These are phyloP conservation scores for Clostera curtula DNA, from an alignment of 2,888 invertebrate species.

Conservation along the genomic window DNA sequence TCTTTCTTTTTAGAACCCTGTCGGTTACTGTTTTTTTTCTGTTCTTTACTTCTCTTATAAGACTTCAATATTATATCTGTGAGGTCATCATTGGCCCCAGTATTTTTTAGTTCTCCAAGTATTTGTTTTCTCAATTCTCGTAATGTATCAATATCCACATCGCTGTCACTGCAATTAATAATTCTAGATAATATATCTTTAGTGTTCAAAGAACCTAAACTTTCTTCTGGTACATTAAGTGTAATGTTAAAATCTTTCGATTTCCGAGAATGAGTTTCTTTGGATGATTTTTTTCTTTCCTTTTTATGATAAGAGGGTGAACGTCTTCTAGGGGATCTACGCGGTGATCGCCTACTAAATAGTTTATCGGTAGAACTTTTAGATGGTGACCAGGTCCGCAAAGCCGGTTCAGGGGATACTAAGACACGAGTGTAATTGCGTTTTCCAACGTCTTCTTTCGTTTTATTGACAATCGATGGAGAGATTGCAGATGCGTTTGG, in stretches of 20 bases:
- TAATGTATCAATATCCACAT: slow-evolving; percentile 66
- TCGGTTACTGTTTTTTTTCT: no score
- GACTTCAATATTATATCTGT: slow-evolving; percentile 61
- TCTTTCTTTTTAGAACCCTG: slow-evolving; percentile 23
- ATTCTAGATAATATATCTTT: slow-evolving; percentile 61
- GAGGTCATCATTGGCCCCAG: slow-evolving; percentile 59
- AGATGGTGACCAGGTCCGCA: slow-evolving; percentile 26
- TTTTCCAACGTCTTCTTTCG: slow-evolving; percentile 22
- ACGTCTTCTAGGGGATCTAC: slow-evolving; percentile 34
- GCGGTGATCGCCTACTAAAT: slow-evolving; percentile 44
- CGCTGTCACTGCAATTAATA: slow-evolving; percentile 55
- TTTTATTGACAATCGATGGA: slow-evolving; percentile 17
- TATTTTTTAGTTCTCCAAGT: slow-evolving; percentile 61
- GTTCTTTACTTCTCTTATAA: slow-evolving; percentile 38
- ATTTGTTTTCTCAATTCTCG: slow-evolving; percentile 63
- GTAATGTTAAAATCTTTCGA: slow-evolving; percentile 58
- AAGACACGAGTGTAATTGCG: slow-evolving; percentile 55
- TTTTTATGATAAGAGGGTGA: slow-evolving; percentile 45
- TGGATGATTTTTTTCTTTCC: slow-evolving; percentile 45
- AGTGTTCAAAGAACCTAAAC: slow-evolving; percentile 52
- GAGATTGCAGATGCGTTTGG: slow-evolving; percentile 38
- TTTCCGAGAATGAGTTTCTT: slow-evolving; percentile 24
- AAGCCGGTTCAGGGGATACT: slow-evolving; percentile 46
- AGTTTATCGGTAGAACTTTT: slow-evolving; percentile 30
- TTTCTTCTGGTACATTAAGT: slow-evolving; percentile 60